Evolutionary conservation across 1,140 invertebrate genomes (phyloP), one percentile per base, ranked within the genome.

Genomic region (Pseudomyrmex dendroicus): DNA sequence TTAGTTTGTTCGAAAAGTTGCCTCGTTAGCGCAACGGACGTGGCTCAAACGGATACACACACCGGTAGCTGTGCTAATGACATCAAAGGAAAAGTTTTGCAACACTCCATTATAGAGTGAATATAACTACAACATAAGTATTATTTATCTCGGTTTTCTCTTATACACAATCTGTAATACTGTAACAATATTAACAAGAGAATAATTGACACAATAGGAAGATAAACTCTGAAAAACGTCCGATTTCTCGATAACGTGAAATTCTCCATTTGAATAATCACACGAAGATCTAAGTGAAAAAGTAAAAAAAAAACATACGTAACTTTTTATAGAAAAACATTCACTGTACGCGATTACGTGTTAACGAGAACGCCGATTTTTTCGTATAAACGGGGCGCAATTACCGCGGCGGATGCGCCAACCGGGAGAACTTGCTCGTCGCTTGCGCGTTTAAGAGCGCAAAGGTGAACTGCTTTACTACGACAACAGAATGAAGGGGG

Each of bases 21-120:
- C 76, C 76, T 80, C 76, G 76, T 80, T 80, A 80, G 76, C 64
- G 44, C 54, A 35, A 35, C 35, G 54, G 15, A 50, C 64, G n/a
- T 20, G 15, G 35, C 54, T 78, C 76, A 78, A 78, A 68, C 76
- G 48, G 25, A 67, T 56, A 67, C n/a, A 46, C 64, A 67, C 25
- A 46, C 64, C 20, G 61, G 9, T 74, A 56, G 25, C 54, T 8
- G 44, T 25, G 56, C 56, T 80, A 80, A 80, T 80, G 76, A 72
- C 54, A 80, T 80, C 76, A 80, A 80, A 80, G 56, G 20, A 72
- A 80, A 80, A 80, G 76, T 80, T 80, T 80, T n/a, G 15, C 66
- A 46, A 80, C 64, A 61, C 20, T 59, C 20, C 66, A 20, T 12
- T 17, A 59, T 80, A 80, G 5, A 35, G 35, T 70, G 70, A 70